A percentile compares a stretch with the other conserved stretches of the same genome.
Conservation (phyloP, 2,888 invertebrate species). For the Glyphotaelius pellucidus region DNA sequence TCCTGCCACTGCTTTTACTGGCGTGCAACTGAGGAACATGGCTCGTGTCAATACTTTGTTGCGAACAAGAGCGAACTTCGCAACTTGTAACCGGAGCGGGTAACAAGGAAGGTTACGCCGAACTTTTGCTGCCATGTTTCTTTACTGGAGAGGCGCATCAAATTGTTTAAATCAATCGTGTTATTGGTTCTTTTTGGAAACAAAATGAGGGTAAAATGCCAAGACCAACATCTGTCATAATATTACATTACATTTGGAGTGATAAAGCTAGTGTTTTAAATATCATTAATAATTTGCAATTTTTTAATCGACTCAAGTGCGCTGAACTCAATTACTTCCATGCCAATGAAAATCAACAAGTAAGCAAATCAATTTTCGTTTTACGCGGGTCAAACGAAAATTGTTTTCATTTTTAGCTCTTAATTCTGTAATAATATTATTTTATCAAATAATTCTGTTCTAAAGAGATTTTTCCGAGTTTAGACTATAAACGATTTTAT, state of each 20-base stretch:
- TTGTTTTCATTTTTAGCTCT: too few relatives aligned
- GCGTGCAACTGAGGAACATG: not conserved
- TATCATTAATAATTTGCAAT: too few relatives aligned
- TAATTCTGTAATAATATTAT: too few relatives aligned
- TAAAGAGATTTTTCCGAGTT: too few relatives aligned
- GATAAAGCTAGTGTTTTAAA: too few relatives aligned
- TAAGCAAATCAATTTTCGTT: too few relatives aligned
- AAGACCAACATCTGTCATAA: not conserved
- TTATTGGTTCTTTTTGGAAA: not conserved
- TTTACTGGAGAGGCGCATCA: not conserved
- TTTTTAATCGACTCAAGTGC: too few relatives aligned
- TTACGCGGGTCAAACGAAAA: too few relatives aligned
- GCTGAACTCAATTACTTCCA: too few relatives aligned
- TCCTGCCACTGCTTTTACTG: not conserved
- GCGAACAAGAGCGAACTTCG: not conserved
- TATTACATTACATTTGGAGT: not conserved
- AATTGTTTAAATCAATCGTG: not conserved
- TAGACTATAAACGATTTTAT: too few relatives aligned
- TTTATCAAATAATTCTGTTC: too few relatives aligned
- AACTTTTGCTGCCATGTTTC: constrained; percentile 17
- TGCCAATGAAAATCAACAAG: too few relatives aligned
- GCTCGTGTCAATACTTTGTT: not conserved
- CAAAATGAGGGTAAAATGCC: not conserved
- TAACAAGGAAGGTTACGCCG: not conserved
- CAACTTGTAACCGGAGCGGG: constrained; percentile 20